Percentiles rank a stretch among this genome's conserved stretches.
These are phyloP conservation scores for Coregonus sp. DNA, from an alignment of 2,797 vertebrate genomes.

Conservation along the genomic window DNA sequence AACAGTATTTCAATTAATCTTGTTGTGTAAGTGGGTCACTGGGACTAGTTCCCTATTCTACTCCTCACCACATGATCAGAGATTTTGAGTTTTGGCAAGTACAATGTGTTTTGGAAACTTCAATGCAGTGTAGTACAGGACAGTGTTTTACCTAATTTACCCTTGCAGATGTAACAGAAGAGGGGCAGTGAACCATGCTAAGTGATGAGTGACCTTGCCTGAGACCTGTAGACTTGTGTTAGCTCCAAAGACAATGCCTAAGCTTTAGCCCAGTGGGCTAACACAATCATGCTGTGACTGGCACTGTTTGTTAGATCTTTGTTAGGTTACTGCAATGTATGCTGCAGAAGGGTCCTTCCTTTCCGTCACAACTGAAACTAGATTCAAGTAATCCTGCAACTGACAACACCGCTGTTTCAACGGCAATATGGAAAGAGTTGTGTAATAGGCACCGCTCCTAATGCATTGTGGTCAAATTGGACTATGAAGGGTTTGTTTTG, in stretches of 20 bases:
- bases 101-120: neutral
- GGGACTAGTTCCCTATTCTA: slow-evolving; percentile 24
- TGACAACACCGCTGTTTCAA: slow-evolving; percentile 8
- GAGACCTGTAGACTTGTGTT: too few relatives aligned
- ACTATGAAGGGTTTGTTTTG: slow-evolving; percentile 43
- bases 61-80: slow-evolving; percentile 39
- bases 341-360: slow-evolving; percentile 7
- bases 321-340: neutral
- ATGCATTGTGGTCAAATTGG: slow-evolving; percentile 37
- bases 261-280: too few relatives aligned
- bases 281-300: too few relatives aligned
- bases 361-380: slow-evolving; percentile 32
- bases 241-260: too few relatives aligned
- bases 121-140: neutral
- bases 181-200: too few relatives aligned
- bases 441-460: slow-evolving; percentile 43
- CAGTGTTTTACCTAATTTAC: too few relatives aligned
- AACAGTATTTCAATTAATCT: too few relatives aligned
- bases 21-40: slow-evolving; percentile 33
- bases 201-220: too few relatives aligned
- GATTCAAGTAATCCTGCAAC: neutral
- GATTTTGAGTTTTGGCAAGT: too few relatives aligned
- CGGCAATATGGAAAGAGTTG: slow-evolving; percentile 59
- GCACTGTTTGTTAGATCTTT: too few relatives aligned
- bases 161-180: too few relatives aligned